Conservation (phyloP, 2,113 vertebrate genomes). For the Sinocyclocheilus anshuiensis region DNA sequence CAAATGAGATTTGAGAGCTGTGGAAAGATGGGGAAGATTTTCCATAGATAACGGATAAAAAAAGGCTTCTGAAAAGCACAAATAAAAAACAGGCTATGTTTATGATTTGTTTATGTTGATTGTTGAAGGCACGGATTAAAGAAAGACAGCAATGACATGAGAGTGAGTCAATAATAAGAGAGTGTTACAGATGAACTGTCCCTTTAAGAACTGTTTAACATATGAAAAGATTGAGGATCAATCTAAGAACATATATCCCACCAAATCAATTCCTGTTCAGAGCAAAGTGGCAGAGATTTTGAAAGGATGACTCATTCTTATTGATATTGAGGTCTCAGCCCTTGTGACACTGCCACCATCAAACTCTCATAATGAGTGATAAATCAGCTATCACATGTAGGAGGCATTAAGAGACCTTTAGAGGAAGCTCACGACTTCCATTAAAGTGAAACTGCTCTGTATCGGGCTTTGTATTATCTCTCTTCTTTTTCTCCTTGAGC, state of each 20-base stretch:
- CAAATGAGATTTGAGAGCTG: background rate
- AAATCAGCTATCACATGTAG: slow-evolving; percentile 58
- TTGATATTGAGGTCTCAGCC: slow-evolving; percentile 52
- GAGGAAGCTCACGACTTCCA: slow-evolving; percentile 47
- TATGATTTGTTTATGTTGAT: background rate
- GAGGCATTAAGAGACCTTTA: slow-evolving; percentile 55
- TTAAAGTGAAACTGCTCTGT: slow-evolving; percentile 30
- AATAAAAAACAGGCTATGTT: background rate
- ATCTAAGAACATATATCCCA: background rate
- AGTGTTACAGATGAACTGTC: background rate
- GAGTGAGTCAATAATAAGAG: background rate
- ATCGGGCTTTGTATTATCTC: slow-evolving; percentile 9
- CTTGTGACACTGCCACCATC: slow-evolving; percentile 61
- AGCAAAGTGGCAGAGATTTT: slow-evolving; percentile 44
- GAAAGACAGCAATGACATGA: background rate
- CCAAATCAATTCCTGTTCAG: slow-evolving; percentile 4
- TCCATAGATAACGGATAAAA: background rate
- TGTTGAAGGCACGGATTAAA: background rate
- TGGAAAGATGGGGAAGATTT: background rate
- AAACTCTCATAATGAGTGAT: slow-evolving; percentile 59
- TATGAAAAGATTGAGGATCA: background rate
- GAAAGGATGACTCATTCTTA: slow-evolving; percentile 45
- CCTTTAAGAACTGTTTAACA: background rate
- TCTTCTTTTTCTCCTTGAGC: slow-evolving; percentile 12
- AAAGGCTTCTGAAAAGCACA: background rate